Base-by-base conservation (phyloP, 2,113 vertebrate species). In the Synchiropus splendidus region DNA sequence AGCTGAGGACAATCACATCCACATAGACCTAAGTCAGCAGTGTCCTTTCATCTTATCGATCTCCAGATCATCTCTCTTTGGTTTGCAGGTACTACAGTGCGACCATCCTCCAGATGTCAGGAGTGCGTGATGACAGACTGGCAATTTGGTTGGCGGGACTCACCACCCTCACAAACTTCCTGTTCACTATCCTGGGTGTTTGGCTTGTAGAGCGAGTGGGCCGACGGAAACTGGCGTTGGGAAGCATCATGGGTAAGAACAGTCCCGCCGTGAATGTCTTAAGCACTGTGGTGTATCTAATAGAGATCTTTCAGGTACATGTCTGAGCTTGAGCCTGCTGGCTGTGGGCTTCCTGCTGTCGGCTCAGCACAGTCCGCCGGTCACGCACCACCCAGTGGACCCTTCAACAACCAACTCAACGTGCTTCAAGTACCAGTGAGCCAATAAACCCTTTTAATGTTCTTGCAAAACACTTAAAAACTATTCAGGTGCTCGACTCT, bases 71-170 rank as follows among this genome's bases (percentile, higher is more conserved):
- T 6, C 1, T 64, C 18, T 42, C 2, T 45, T 10, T 64, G 46
- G 2, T 0, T 62, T 13, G 0, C 57, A 99, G 95, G 93, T 99
- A 97, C 78, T 99, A 99, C 82, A 97, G 92, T 33, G 94, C 94
- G 58, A 99, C 95, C 61, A 99, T 99, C 72, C 86, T 99, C 69
- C 95, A 99, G 85, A 99, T 99, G 95, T 94, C 95, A 0, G 95
- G 95, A 34, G 89, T 99, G 21, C 85, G 88, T 60, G 85, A 99
- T 0, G 93, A 96, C 51, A 87, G 82, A 49, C 75, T 95, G 15
- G 93, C 95, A 1, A 98, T 99, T 72, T 99, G 95, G 95, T 78
- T 99, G 55, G 85, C 94, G 6, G 89, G 92, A 0, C 75, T 95
- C 17, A 88, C 92, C 33, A 90, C 93, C 1, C 88, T 96, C 64